Evolutionary conservation across 2,797 vertebrate species (phyloP), one percentile per base, ranked within the genome.

Genomic region (Semaprochilodus insignis): DNA sequence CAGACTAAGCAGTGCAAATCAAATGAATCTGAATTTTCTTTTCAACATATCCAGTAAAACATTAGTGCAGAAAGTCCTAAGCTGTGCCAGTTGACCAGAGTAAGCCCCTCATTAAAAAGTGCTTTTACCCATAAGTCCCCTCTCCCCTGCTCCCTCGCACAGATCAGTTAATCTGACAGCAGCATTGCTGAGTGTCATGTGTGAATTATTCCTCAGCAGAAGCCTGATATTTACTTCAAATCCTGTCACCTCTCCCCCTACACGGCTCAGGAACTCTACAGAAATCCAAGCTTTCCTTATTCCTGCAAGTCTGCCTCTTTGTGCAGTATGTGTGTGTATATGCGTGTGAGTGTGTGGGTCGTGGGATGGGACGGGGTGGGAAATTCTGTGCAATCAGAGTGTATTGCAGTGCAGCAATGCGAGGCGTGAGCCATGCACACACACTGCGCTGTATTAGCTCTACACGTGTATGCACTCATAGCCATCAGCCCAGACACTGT

Each of bases 211-310:
- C 74, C 70, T 14, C 44, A 85, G 79, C 78, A 78, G 79, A 36
- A 54, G 57, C 73, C 66, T 78, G 55, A 83, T 81, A 72, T 70
- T 69, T 86, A 71, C 71, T 83, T 81, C 78, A 69, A 81, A 82
- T 83, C 67, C 77, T 82, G 81, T 85, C 86, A 80, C 82, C 51
- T 67, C 62, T 66, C 78, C 63, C 77, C 36, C 65, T 83, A 71
- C 69, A 79, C 72, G 23, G 31, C 72, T 83, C 81, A 83, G 78
- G 85, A 87, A 90, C 85, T 90, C 62, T 19, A 27, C 34, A 88
- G 87, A 89, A 91, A 92, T 90, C 88, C 83, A 86, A 90, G 88
- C 87, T 93, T 91, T 87, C 90, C 91, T 92, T 90, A 90, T 93
- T 92, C 89, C 88, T 81, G 88, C 88, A 89, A 89, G 78, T 87